Percentiles rank a stretch among this genome's conserved stretches.
phyloP scores from a whole-genome alignment of 2,888 invertebrate species.

The Tipula lateralis region DNA sequence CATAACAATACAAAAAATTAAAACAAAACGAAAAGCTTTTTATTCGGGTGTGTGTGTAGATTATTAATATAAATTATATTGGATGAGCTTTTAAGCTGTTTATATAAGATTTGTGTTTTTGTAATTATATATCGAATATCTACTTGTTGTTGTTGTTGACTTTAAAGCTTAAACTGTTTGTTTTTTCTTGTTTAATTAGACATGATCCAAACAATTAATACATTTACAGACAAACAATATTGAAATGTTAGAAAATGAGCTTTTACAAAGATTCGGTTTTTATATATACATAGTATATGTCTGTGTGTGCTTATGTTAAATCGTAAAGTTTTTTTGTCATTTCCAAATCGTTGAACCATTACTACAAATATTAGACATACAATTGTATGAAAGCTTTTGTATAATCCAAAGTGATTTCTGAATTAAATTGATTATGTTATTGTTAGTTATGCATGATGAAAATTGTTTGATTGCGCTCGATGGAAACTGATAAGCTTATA shows the following conservation, averaged over 20 bases:
- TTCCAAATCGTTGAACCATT: too few relatives aligned
- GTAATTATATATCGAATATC: background rate
- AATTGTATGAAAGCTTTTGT: background rate
- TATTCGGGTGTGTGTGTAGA: background rate
- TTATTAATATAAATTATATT: background rate
- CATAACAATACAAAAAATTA: conserved; percentile 2
- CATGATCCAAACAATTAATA: background rate
- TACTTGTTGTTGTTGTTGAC: background rate
- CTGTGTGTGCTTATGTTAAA: background rate
- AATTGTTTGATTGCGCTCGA: too few relatives aligned
- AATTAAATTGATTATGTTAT: background rate
- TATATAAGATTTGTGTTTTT: background rate
- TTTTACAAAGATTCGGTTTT: background rate
- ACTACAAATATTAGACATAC: too few relatives aligned
- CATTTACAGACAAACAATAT: background rate
- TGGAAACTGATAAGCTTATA: too few relatives aligned
- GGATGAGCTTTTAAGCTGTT: background rate
- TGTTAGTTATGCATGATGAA: too few relatives aligned
- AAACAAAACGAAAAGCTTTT: conserved; percentile 25
- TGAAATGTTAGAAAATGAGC: background rate
- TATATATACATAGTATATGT: background rate
- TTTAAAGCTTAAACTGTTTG: background rate
- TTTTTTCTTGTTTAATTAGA: background rate
- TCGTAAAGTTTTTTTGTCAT: background rate
- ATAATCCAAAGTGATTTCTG: background rate